phyloP scores from a whole-genome alignment of 2,888 invertebrate species.

The Dynastes maya region DNA sequence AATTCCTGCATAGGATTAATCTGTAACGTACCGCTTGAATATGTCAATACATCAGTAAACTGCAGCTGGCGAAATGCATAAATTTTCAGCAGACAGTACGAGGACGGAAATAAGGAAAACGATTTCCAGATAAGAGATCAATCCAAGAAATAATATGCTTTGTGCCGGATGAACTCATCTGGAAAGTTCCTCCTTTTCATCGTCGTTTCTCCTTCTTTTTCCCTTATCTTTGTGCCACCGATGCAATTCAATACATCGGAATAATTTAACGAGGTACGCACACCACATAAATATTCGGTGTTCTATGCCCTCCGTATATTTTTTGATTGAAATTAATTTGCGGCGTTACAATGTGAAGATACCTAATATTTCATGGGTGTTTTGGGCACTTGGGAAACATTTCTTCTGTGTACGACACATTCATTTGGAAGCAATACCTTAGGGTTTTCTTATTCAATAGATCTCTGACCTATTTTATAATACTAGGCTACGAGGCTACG shows the following conservation, averaged over 20 bases:
- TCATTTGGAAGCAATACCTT: too few relatives aligned
- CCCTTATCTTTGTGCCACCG: neutral
- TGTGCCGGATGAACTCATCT: conserved; percentile 24
- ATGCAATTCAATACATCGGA: conserved; percentile 24
- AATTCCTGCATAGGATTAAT: neutral
- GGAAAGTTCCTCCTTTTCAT: conserved; percentile 20
- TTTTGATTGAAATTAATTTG: neutral
- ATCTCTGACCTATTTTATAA: too few relatives aligned
- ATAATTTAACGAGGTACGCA: conserved; percentile 10
- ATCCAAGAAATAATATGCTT: conserved; percentile 22
- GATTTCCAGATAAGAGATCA: conserved; percentile 26
- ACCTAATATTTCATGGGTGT: too few relatives aligned
- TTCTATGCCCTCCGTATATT: neutral
- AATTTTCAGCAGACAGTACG: conserved; percentile 16
- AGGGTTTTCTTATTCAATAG: too few relatives aligned
- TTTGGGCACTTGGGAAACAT: too few relatives aligned
- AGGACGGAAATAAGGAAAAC: conserved; percentile 16
- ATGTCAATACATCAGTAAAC: conserved; percentile 25
- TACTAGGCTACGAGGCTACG: too few relatives aligned
- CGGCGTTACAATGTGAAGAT: neutral
- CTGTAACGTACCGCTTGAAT: neutral
- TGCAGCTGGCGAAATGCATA: conserved; percentile 15
- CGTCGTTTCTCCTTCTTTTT: neutral
- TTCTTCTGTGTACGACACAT: too few relatives aligned
- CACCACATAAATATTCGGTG: conserved; percentile 2